Percentiles rank a stretch among this genome's conserved stretches.
Evolutionary conservation across 37 sponge, comb jelly and placozoan species (phyloP).

Genomic region (Cliona cf. orientalis): DNA sequence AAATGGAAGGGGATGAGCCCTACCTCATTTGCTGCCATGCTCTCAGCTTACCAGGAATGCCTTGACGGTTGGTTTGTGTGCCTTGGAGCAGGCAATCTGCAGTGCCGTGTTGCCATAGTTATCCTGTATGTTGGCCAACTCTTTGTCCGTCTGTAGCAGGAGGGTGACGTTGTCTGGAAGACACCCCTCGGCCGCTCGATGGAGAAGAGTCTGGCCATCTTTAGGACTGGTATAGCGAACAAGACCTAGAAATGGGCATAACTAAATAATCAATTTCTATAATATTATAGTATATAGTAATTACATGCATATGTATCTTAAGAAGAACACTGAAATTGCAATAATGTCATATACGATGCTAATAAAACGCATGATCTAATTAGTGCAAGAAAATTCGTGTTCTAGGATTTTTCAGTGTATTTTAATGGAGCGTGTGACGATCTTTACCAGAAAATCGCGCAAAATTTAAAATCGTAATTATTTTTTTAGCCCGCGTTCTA

Average conservation of each 20-base stretch:
- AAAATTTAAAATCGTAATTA: too few relatives aligned
- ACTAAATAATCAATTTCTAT: background rate
- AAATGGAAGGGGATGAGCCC: background rate
- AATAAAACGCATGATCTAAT: too few relatives aligned
- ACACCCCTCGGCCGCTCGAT: constrained; percentile 42
- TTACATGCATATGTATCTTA: background rate
- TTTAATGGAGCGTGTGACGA: too few relatives aligned
- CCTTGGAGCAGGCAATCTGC: constrained; percentile 53
- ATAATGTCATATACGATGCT: too few relatives aligned
- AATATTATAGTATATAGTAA: background rate
- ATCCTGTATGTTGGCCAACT: constrained; percentile 48
- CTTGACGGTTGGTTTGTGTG: constrained; percentile 17
- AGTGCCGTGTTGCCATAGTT: constrained; percentile 55
- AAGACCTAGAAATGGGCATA: constrained; percentile 11
- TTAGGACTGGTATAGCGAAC: constrained; percentile 1
- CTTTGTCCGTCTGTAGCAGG: constrained; percentile 36
- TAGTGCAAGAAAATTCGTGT: background rate
- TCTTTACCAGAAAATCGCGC: too few relatives aligned
- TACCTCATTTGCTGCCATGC: constrained; percentile 3
- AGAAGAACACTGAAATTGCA: too few relatives aligned
- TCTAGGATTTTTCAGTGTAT: too few relatives aligned
- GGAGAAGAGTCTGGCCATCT: constrained; percentile 39
- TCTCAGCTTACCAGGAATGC: constrained; percentile 17
- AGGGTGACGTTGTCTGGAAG: constrained; percentile 20
- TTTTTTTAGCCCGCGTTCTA: too few relatives aligned